Evolutionary conservation across 2,113 vertebrate genomes (phyloP).

Genomic region (Chaetodon auriga): DNA sequence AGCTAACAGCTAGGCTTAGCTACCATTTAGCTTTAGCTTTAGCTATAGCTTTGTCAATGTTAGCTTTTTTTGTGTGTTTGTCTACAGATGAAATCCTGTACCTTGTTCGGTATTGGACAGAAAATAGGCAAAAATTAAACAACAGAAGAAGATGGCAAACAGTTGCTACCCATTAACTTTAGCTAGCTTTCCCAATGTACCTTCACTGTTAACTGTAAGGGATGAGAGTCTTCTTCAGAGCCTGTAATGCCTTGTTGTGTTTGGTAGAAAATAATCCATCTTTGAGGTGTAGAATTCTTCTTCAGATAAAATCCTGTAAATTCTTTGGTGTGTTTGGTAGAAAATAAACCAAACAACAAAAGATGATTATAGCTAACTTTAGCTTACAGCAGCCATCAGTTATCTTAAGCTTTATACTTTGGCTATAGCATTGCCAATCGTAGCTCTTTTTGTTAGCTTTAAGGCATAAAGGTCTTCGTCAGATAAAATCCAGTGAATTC

Average conservation of each 20-base stretch:
- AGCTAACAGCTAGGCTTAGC: not conserved
- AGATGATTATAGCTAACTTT: too few relatives aligned
- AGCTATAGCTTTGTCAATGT: not conserved
- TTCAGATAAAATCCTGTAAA: too few relatives aligned
- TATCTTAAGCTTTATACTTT: not conserved
- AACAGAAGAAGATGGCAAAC: not conserved
- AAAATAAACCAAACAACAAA: too few relatives aligned
- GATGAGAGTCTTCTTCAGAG: too few relatives aligned
- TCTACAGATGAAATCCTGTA: not conserved
- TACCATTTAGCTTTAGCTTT: too few relatives aligned
- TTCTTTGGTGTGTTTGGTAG: too few relatives aligned
- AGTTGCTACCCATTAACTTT: too few relatives aligned
- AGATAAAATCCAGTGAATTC: not conserved
- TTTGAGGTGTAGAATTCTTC: too few relatives aligned
- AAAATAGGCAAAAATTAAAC: not conserved
- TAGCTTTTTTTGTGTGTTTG: not conserved
- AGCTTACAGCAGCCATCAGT: not conserved
- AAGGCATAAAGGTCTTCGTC: not conserved
- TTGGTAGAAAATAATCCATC: too few relatives aligned
- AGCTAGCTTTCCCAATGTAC: too few relatives aligned
- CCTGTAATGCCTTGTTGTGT: too few relatives aligned
- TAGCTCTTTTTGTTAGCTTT: not conserved
- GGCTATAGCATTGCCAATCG: not conserved
- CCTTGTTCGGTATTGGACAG: not conserved
- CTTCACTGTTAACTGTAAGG: too few relatives aligned